A percentile compares a stretch with the other conserved stretches of the same genome.
phyloP scores from a whole-genome alignment of 2,888 invertebrate species.

The Enchytraeus crypticus region DNA sequence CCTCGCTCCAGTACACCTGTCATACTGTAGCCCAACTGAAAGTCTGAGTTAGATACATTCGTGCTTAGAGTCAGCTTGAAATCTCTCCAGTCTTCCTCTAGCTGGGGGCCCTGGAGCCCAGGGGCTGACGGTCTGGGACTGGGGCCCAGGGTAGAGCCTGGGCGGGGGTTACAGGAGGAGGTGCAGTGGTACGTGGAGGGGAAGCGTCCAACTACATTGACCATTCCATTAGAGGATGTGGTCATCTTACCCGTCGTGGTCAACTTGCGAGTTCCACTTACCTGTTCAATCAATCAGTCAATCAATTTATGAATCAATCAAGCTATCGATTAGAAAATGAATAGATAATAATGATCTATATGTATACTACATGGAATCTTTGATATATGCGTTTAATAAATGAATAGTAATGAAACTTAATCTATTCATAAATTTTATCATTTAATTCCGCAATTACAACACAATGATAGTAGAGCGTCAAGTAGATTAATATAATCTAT shows the following conservation, averaged over 20 bases:
- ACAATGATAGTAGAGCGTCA: no score
- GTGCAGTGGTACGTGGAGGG: not conserved
- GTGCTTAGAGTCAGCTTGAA: conserved; percentile 65
- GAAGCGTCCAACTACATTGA: conserved; percentile 69
- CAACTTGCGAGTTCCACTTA: conserved; percentile 67
- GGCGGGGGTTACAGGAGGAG: not conserved
- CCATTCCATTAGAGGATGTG: conserved; percentile 63
- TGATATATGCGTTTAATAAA: no score
- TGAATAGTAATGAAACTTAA: no score
- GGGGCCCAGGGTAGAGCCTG: not conserved
- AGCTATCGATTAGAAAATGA: no score
- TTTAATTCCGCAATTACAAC: no score
- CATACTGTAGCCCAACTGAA: conserved; percentile 82
- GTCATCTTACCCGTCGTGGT: conserved; percentile 72
- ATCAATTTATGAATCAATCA: no score
- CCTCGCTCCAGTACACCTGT: conserved; percentile 76
- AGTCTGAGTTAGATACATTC: conserved; percentile 74
- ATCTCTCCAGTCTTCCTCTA: conserved; percentile 29
- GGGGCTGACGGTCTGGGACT: not conserved
- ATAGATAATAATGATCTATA: no score
- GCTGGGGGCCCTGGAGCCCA: conserved; percentile 3
- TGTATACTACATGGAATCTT: no score
- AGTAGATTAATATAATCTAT: no score
- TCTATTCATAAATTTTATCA: no score
- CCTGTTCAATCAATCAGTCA: conserved; percentile 51